These are phyloP conservation scores for Microcebus lehilahytsara DNA, from an alignment of 2,113 vertebrate genomes.

Conservation along the genomic window DNA sequence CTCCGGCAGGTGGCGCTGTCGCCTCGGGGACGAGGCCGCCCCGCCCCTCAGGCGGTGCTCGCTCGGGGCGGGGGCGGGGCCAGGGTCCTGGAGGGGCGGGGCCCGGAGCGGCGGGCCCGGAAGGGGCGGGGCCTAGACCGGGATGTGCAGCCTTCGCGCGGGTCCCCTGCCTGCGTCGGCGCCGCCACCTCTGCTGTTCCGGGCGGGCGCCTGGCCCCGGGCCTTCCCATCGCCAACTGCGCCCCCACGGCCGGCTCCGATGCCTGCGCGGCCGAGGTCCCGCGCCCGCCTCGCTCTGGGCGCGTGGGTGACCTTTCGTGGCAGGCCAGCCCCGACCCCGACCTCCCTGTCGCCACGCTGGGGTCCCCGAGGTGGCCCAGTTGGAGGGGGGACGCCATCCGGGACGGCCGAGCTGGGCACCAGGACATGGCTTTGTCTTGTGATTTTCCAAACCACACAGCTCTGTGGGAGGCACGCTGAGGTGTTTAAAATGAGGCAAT, in stretches of 20 bases:
- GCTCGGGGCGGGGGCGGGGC: no score
- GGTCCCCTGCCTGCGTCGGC: neutral
- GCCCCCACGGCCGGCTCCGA: no score
- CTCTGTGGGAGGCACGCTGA: neutral
- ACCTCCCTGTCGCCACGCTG: neutral
- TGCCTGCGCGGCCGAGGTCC: neutral
- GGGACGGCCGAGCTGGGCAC: no score
- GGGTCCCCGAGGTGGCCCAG: neutral
- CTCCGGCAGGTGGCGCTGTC: constrained; percentile 57
- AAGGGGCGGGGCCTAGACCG: no score
- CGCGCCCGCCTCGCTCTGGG: neutral
- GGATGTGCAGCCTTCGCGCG: no score
- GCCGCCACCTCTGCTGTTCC: neutral
- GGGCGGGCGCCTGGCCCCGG: neutral
- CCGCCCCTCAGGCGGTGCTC: no score
- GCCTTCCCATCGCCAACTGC: neutral
- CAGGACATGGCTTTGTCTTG: no score
- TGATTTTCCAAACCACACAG: neutral
- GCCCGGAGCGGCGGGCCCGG: no score
- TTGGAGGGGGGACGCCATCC: neutral
- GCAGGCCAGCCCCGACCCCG: neutral
- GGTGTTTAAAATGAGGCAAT: constrained; percentile 2
- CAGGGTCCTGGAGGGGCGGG: no score
- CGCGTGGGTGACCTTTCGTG: neutral
- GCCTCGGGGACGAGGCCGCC: neutral